Evolutionary conservation across 2,797 vertebrate species (phyloP).

Genomic region (Apogon talboti): DNA sequence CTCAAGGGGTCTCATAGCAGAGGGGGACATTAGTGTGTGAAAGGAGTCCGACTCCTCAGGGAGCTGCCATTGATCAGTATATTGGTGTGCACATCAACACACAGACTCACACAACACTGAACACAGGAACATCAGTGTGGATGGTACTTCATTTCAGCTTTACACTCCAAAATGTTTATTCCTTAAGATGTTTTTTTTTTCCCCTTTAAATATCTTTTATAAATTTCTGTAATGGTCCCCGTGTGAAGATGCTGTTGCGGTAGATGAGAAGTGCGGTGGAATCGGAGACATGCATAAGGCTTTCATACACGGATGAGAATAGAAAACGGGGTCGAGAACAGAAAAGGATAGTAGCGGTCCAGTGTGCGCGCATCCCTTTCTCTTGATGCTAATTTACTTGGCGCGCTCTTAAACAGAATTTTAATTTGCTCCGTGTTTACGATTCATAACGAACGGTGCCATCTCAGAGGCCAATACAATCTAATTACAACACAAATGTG

Average conservation of each 20-base stretch:
- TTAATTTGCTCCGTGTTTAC: slow-evolving; percentile 75
- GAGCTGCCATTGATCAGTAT: slow-evolving; percentile 34
- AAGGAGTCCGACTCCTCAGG: slow-evolving; percentile 30
- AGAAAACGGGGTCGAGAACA: slow-evolving; percentile 28
- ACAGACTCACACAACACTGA: slow-evolving; percentile 1
- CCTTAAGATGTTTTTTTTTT: no score
- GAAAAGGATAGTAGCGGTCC: slow-evolving; percentile 29
- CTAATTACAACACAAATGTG: slow-evolving; percentile 75
- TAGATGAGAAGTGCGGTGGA: slow-evolving; percentile 9
- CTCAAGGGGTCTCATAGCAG: slow-evolving; percentile 38
- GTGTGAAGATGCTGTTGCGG: not conserved
- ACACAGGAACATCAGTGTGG: slow-evolving; percentile 5
- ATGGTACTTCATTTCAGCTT: no score
- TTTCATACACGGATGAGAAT: slow-evolving; percentile 31
- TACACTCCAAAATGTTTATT: no score
- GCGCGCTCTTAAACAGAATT: slow-evolving; percentile 73
- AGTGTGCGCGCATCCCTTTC: slow-evolving; percentile 50
- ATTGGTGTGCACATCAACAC: slow-evolving; percentile 4
- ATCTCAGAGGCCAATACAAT: slow-evolving; percentile 77
- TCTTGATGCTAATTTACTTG: slow-evolving; percentile 72
- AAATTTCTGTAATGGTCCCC: not conserved
- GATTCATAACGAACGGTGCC: slow-evolving; percentile 70
- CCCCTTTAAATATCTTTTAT: not conserved
- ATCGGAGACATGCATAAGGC: slow-evolving; percentile 15
- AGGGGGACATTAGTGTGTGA: slow-evolving; percentile 37